phyloP scores from a whole-genome alignment of 2,113 vertebrate genomes.

The Tiliqua scincoides region DNA sequence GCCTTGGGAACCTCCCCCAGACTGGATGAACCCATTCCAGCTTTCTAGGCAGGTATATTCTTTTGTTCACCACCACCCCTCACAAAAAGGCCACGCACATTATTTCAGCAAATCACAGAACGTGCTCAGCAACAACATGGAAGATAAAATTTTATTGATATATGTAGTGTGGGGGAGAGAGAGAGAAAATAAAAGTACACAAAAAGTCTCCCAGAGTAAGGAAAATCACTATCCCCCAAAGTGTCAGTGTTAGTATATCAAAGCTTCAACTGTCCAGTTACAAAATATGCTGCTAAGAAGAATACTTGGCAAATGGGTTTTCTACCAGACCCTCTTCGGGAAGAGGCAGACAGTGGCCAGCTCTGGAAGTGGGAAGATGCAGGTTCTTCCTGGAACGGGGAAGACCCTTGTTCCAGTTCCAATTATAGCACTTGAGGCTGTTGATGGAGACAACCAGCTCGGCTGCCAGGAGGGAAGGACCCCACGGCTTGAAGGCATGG shows the following conservation, averaged over 20 bases:
- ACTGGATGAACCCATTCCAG: no score
- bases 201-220: slow-evolving; percentile 32
- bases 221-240: slow-evolving; percentile 53
- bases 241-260: slow-evolving; percentile 46
- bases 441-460: neutral
- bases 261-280: slow-evolving; percentile 45
- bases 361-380: slow-evolving; percentile 57
- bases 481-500: no score
- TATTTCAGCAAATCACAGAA: slow-evolving; percentile 4
- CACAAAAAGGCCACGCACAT: no score
- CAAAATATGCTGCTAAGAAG: slow-evolving; percentile 51
- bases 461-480: neutral
- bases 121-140: slow-evolving; percentile 11
- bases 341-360: slow-evolving; percentile 54
- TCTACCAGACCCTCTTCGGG: slow-evolving; percentile 42
- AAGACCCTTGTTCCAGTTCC: neutral
- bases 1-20: no score
- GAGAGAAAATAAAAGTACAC: slow-evolving; percentile 57
- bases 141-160: slow-evolving; percentile 58
- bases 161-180: slow-evolving; percentile 8
- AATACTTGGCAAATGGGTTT: slow-evolving; percentile 38
- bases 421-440: neutral
- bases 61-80: neutral
- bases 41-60: no score
- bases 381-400: neutral